A percentile compares a stretch with the other conserved stretches of the same genome.
Evolutionary conservation across 2,113 vertebrate genomes (phyloP).

Genomic region (Oncorhynchus masou): DNA sequence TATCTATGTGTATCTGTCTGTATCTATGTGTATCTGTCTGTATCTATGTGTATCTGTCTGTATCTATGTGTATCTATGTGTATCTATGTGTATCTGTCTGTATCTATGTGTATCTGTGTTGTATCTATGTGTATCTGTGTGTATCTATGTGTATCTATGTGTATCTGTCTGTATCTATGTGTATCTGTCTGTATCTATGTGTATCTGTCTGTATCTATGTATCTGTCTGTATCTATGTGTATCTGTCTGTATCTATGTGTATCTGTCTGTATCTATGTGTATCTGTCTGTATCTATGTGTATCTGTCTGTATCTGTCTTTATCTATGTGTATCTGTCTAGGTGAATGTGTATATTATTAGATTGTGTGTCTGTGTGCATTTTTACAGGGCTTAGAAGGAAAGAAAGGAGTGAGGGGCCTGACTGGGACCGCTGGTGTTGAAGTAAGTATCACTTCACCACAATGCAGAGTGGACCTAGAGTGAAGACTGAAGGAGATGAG

Average conservation of each 20-base stretch:
- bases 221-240: no score
- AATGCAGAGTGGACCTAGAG: not conserved
- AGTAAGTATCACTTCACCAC: slow-evolving; percentile 75
- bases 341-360: slow-evolving; percentile 19
- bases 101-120: no score
- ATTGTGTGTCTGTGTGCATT: slow-evolving; percentile 42
- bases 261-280: not conserved
- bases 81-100: no score
- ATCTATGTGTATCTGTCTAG: not conserved
- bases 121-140: no score
- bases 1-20: no score
- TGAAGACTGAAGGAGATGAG: not conserved
- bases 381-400: slow-evolving; percentile 83
- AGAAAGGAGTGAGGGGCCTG: slow-evolving; percentile 83
- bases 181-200: no score
- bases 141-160: not conserved
- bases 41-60: no score
- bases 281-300: not conserved
- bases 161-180: not conserved
- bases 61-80: no score
- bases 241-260: slow-evolving; percentile 1
- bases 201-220: no score
- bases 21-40: no score
- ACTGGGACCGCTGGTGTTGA: slow-evolving; percentile 80
- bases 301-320: slow-evolving; percentile 7